Conservation (phyloP, 2,888 invertebrate genomes). For the Cosmorhoe ocellata region DNA sequence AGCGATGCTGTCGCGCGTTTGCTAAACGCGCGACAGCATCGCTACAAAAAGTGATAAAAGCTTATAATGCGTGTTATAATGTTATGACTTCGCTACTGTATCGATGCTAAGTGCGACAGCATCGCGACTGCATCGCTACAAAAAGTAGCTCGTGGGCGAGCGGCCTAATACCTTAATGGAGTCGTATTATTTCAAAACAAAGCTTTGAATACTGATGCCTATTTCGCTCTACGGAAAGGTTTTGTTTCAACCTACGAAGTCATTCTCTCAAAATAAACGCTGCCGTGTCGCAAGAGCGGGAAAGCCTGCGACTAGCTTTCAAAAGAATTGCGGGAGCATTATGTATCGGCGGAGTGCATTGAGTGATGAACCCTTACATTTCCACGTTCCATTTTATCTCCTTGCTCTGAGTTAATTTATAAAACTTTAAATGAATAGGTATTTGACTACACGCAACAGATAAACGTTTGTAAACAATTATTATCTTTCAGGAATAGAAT, state of each 20-base stretch:
- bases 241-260: slow-evolving; percentile 43
- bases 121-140: too few relatives aligned
- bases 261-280: slow-evolving; percentile 38
- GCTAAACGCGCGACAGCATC: too few relatives aligned
- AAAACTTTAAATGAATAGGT: slow-evolving; percentile 19
- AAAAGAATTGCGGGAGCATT: slow-evolving; percentile 44
- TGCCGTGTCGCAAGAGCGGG: slow-evolving; percentile 28
- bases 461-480: slow-evolving; percentile 32
- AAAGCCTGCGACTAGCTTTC: slow-evolving; percentile 38
- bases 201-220: slow-evolving; percentile 39
- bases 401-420: slow-evolving; percentile 23
- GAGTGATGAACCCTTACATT: slow-evolving; percentile 38
- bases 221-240: slow-evolving; percentile 25
- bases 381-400: slow-evolving; percentile 6
- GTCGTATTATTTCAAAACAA: slow-evolving; percentile 34
- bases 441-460: slow-evolving; percentile 31
- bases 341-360: slow-evolving; percentile 37
- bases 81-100: too few relatives aligned
- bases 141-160: too few relatives aligned
- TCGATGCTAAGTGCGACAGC: too few relatives aligned
- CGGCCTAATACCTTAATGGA: slow-evolving; percentile 44
- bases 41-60: too few relatives aligned
- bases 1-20: too few relatives aligned
- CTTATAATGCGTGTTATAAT: too few relatives aligned
- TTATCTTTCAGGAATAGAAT: slow-evolving; percentile 35